Evolutionary conservation across 2,113 vertebrate genomes (phyloP).

Genomic region (Isichthys henryi): DNA sequence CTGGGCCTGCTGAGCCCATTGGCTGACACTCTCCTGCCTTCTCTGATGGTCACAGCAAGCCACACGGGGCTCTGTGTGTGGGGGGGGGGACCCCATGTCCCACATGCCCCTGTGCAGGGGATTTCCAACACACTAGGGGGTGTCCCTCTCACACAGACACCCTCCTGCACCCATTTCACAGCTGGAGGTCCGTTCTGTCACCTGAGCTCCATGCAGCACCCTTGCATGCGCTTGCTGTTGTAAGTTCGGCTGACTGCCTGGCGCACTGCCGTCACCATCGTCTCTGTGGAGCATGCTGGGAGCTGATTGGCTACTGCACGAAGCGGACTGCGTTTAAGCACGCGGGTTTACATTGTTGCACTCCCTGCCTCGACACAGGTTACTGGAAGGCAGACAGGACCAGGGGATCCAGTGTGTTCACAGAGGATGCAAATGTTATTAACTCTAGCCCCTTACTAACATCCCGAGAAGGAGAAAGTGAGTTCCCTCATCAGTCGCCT

Average conservation of each 20-base stretch:
- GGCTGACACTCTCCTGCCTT: neutral
- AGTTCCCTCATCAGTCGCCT: slow-evolving; percentile 68
- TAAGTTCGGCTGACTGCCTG: neutral
- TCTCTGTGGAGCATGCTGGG: slow-evolving; percentile 1
- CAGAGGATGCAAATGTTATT: slow-evolving; percentile 80
- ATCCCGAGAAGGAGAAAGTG: slow-evolving; percentile 90
- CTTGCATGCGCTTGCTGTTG: neutral
- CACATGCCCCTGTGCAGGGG: neutral
- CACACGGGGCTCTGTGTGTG: neutral
- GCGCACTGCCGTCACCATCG: neutral
- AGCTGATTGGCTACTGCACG: slow-evolving; percentile 9
- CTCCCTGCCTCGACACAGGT: slow-evolving; percentile 76
- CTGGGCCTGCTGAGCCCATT: neutral
- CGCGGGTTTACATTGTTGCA: slow-evolving; percentile 41
- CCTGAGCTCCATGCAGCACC: neutral
- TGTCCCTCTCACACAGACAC: neutral
- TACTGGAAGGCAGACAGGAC: slow-evolving; percentile 98
- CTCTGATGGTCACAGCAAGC: neutral
- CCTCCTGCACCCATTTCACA: neutral
- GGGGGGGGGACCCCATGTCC: neutral
- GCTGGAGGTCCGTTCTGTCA: neutral
- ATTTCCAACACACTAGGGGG: neutral
- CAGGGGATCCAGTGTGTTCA: slow-evolving; percentile 77
- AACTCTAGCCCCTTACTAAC: slow-evolving; percentile 98
- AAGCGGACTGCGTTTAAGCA: neutral